phyloP scores from a whole-genome alignment of 2,113 vertebrate species.

The Ptilorrhoa leucosticta region DNA sequence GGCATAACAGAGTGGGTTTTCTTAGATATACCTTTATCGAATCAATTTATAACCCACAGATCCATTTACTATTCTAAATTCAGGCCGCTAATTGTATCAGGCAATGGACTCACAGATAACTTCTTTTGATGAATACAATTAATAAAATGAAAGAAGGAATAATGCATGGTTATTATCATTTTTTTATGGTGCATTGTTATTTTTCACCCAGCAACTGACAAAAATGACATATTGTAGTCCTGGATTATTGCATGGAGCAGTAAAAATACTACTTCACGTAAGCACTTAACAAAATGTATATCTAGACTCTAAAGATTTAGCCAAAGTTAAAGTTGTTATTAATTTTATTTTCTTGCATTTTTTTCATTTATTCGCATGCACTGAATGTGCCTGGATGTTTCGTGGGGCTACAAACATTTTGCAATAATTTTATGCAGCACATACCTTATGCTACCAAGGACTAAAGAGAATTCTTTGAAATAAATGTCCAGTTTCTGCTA shows the following conservation, averaged over 20 bases:
- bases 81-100: background rate
- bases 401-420: background rate
- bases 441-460: background rate
- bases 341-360: background rate
- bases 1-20: background rate
- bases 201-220: background rate
- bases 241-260: background rate
- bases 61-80: background rate
- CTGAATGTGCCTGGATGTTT: background rate
- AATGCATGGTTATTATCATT: background rate
- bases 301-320: background rate
- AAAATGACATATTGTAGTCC: background rate
- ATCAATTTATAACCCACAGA: background rate
- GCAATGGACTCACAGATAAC: background rate
- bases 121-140: background rate
- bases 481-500: background rate
- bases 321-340: background rate
- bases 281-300: background rate
- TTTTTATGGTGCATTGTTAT: background rate
- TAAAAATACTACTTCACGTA: background rate
- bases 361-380: background rate
- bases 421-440: background rate
- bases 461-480: background rate
- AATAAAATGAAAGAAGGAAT: background rate
- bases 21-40: background rate